Percentiles rank a stretch among this genome's conserved stretches.
These are phyloP conservation scores for Amblyopsis hoosieri DNA, from an alignment of 2,797 vertebrate species.

Conservation along the genomic window DNA sequence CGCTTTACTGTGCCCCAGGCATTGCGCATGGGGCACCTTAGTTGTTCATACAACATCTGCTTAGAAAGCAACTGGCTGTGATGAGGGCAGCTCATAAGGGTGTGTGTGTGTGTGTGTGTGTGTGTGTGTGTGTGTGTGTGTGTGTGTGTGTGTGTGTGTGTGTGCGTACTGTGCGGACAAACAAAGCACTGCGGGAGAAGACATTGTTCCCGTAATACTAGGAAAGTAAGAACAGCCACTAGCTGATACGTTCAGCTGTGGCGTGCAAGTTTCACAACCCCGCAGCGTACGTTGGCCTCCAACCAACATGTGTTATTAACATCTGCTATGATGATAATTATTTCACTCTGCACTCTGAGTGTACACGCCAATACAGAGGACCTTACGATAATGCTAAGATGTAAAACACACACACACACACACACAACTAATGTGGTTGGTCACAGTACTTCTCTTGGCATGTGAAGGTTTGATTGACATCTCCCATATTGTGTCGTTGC, in stretches of 20 bases:
- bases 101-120: neutral
- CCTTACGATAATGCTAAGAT: neutral
- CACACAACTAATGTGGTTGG: too few relatives aligned
- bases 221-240: slow-evolving; percentile 23
- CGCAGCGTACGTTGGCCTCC: neutral
- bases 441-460: too few relatives aligned
- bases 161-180: slow-evolving; percentile 21
- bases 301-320: too few relatives aligned
- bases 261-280: neutral
- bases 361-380: neutral
- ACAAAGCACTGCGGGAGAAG: slow-evolving; percentile 15
- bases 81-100: neutral
- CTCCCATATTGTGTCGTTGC: neutral
- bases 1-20: slow-evolving; percentile 30
- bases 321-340: neutral
- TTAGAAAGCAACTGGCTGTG: too few relatives aligned
- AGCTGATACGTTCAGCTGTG: neutral
- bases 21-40: too few relatives aligned
- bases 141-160: too few relatives aligned
- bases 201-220: neutral
- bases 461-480: neutral
- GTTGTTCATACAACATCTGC: too few relatives aligned
- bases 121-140: too few relatives aligned
- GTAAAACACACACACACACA: too few relatives aligned
- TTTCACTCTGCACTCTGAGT: neutral